Evolutionary conservation across 2,888 invertebrate genomes (phyloP).

Genomic region (Epiblema foenella): DNA sequence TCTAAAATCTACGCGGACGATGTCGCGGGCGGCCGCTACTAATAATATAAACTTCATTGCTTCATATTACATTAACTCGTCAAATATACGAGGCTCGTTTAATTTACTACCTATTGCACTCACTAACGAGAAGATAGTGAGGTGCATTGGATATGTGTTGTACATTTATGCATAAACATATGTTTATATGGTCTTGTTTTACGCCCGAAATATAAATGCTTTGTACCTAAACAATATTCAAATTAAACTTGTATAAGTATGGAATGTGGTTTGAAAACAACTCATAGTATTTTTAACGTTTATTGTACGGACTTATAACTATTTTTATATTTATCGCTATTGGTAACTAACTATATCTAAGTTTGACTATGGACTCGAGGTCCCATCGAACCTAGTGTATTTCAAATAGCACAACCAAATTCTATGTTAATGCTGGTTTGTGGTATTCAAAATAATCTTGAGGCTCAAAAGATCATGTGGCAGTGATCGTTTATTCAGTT

Average conservation of each 20-base stretch:
- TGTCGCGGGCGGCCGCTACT: too few relatives aligned
- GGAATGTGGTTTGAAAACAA: not conserved
- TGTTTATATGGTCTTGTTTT: too few relatives aligned
- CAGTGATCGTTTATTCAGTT: constrained; percentile 64
- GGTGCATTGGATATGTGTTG: too few relatives aligned
- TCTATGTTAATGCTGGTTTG: not conserved
- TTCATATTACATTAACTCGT: too few relatives aligned
- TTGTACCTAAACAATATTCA: too few relatives aligned
- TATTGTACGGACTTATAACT: constrained; percentile 65
- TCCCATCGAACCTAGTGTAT: constrained; percentile 59
- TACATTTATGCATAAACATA: too few relatives aligned
- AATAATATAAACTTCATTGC: too few relatives aligned
- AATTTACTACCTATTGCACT: not conserved
- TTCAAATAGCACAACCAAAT: constrained; percentile 21
- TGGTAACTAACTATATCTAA: constrained; percentile 70
- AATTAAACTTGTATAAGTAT: too few relatives aligned
- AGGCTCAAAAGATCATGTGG: constrained; percentile 69
- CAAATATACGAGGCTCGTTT: not conserved
- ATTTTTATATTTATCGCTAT: constrained; percentile 71
- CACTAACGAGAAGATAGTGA: too few relatives aligned
- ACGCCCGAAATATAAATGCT: too few relatives aligned
- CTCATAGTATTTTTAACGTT: constrained; percentile 49
- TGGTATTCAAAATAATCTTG: constrained; percentile 26
- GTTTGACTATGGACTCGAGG: constrained; percentile 75
- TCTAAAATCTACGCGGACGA: too few relatives aligned